A percentile compares a stretch with the other conserved stretches of the same genome.
phyloP scores from a whole-genome alignment of 2,797 vertebrate genomes.

The Trachurus trachurus region DNA sequence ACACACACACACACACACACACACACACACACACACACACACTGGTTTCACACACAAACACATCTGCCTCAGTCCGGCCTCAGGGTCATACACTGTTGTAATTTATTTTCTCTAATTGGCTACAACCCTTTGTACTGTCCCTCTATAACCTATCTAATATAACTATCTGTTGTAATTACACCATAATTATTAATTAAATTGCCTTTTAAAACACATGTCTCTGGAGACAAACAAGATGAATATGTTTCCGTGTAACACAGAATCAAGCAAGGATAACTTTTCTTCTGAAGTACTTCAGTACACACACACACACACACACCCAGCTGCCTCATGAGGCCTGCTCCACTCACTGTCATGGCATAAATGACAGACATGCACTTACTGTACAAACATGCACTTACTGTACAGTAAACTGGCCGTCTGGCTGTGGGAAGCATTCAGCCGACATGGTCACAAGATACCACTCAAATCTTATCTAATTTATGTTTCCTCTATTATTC shows the following conservation, averaged over 20 bases:
- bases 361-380: conserved; percentile 17
- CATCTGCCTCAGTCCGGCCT: conserved; percentile 2
- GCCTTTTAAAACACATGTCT: not conserved
- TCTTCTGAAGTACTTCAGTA: conserved; percentile 21
- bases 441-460: not conserved
- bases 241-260: not conserved
- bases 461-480: conserved; percentile 35
- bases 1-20: conserved; percentile 9
- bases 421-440: conserved; percentile 8
- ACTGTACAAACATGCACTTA: conserved; percentile 24
- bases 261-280: conserved; percentile 12
- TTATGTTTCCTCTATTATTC: conserved; percentile 11
- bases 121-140: not conserved
- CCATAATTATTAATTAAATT: conserved; percentile 17
- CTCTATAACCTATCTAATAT: not conserved
- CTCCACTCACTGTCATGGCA: not conserved
- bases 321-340: not conserved
- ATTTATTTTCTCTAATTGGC: not conserved
- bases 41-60: conserved; percentile 6
- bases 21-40: conserved; percentile 2
- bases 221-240: conserved; percentile 23
- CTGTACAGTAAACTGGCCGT: conserved; percentile 16
- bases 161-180: conserved; percentile 36
- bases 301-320: no score
- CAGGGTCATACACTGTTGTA: conserved; percentile 9